Conservation (phyloP, 92 coral and sea anemone species). For the Muricea muricata region DNA sequence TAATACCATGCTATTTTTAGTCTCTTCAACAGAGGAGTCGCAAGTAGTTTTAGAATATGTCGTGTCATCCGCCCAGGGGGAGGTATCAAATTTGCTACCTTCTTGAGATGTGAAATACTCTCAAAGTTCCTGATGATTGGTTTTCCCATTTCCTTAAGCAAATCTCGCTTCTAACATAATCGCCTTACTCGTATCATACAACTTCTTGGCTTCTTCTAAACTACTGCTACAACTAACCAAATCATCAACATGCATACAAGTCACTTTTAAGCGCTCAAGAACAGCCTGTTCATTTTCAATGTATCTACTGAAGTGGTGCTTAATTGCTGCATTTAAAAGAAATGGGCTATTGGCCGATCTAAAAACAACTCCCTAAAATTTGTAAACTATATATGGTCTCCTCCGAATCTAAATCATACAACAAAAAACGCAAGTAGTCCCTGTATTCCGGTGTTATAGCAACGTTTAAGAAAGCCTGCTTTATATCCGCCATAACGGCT, state of each 20-base stretch:
- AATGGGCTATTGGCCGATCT: neutral
- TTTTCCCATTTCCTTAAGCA: neutral
- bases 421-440: neutral
- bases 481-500: neutral
- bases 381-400: neutral
- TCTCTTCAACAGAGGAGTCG: neutral
- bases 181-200: neutral
- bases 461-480: neutral
- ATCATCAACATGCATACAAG: neutral
- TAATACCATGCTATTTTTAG: neutral
- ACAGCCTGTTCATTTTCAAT: neutral
- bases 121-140: neutral
- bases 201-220: neutral
- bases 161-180: conserved; percentile 2
- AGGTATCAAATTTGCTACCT: neutral
- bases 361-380: neutral
- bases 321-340: neutral
- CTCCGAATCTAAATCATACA: neutral
- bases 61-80: neutral
- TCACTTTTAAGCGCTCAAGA: neutral
- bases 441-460: neutral
- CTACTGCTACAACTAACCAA: neutral
- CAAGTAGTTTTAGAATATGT: neutral
- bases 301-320: neutral
- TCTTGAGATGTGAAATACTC: neutral